Base-by-base conservation (phyloP, 2,797 vertebrate species). In the Xenentodon cancila region DNA sequence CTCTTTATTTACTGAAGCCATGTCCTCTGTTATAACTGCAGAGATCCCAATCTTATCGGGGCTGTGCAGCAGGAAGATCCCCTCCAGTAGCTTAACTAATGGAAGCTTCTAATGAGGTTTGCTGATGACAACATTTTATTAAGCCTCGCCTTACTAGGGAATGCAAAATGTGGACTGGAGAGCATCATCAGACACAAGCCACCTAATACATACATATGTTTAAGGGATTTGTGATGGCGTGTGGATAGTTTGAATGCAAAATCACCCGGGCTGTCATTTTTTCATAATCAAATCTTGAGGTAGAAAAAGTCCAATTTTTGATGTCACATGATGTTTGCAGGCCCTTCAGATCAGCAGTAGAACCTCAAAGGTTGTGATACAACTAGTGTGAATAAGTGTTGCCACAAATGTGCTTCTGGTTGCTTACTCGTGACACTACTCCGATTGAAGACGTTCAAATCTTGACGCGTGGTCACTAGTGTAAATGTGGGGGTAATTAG, bases 21-120 rank as follows among this genome's bases (percentile, higher is more conserved):
- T 84, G 77, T 88, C 79, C 82, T 82, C 62, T 73, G 64, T 80
- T 75, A 58, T 46, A 73, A 80, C 62, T 46, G 40, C 65, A 67
- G 62, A 76, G 82, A 89, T 86, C 57, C 12, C 2, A 65, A 85
- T 89, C 88, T 91, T 89, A 89, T 91, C 88, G 66, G 81, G 48
- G 20, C 53, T 4, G 4, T 67, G 80, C 85, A 88, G 88, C 80
- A 85, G 89, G 85, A 85, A 85, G 80, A 74, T 76, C 71, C 67
- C 77, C 75, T 5, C 25, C 25, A 21, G 40, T 53, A 80, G 78
- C 78, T 77, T 65, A 73, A 64, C 81, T 85, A 87, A 89, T 86
- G 84, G 79, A 79, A 53, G 75, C 34, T 2, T 55, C 79, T 87
- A 87, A 88, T 84, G 81, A 25, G 70, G 76, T 73, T 84, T 27